Evolutionary conservation across 2,113 vertebrate genomes (phyloP), one percentile per base, ranked within the genome.

Genomic region (Xiphophorus maculatus): DNA sequence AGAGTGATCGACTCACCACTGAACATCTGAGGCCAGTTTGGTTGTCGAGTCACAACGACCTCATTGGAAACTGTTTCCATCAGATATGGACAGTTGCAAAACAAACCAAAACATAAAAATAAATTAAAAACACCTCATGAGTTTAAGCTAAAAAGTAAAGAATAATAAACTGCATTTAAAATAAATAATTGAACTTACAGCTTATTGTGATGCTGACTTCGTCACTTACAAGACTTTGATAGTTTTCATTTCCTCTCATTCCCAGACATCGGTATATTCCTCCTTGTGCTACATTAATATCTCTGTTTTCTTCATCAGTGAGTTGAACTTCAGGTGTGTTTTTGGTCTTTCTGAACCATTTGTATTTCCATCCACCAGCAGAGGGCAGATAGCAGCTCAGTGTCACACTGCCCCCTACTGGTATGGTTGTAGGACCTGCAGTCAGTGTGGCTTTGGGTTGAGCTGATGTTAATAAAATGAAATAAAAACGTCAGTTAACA

Each of bases 171-270:
- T 28, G 15, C 40, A n/a, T 32, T 48, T 0, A n/a, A 74, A 27
- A 0, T 0, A 0, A 15, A 27, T 0, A 70, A n/a, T 68, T 0
- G 64, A 42, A 42, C 78, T 70, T 62, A 80, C 78, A 25, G 40
- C 7, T 75, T 51, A 29, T 74, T 11, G 28, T 3, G 60, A 64
- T 29, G 17, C 4, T 70, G 0, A 10, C 54, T 0, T 27, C 1
- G 28, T 70, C 4, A 75, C 78, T 80, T 13, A 2, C 1, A 28
- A 70, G 2, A 75, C 72, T 66, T 25, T 61, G 29, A 48, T 29
- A 15, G 30, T 0, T 25, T n/a, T 35, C 35, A 22, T 44, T 22
- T 66, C 72, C 72, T 66, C 72, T 66, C 15, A 11, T 25, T 63
- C 30, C 66, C 27, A n/a, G 29, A 61, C 74, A 76, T 4, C 27